Evolutionary conservation across 2,113 vertebrate genomes (phyloP).

Genomic region (Fulica atra): DNA sequence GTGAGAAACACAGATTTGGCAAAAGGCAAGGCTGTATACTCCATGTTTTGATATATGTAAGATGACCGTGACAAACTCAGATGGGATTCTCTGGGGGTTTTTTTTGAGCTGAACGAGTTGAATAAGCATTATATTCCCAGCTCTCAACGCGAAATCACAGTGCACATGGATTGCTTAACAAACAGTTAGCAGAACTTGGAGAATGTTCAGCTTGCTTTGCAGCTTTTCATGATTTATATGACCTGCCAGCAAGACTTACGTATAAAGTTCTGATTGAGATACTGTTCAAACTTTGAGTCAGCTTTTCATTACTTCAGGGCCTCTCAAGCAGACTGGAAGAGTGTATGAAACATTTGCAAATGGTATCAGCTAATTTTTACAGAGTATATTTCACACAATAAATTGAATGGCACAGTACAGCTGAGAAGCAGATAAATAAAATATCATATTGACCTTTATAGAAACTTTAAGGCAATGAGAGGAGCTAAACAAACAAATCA

Average conservation of each 20-base stretch:
- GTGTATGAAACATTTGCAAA: not conserved
- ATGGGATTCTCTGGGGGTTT: accelerated
- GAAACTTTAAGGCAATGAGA: not conserved
- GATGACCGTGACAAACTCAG: not conserved
- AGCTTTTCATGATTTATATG: not conserved
- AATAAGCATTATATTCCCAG: not conserved
- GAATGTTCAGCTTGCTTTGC: not conserved
- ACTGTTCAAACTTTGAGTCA: not conserved
- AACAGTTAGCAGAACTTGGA: not conserved
- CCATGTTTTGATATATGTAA: not conserved
- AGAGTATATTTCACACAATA: not conserved
- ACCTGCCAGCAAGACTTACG: not conserved
- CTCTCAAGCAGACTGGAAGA: not conserved
- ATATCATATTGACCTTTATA: not conserved
- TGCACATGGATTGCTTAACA: not conserved
- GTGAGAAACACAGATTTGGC: not conserved
- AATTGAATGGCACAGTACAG: not conserved
- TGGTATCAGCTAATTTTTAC: not conserved
- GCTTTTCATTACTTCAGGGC: not conserved
- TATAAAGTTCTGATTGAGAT: not conserved
- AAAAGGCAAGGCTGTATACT: not conserved
- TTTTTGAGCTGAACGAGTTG: not conserved
- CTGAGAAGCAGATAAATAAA: not conserved
- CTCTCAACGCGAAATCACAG: not conserved
- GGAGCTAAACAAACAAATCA: not conserved